A percentile compares a stretch with the other conserved stretches of the same genome.
Evolutionary conservation across 2,113 vertebrate genomes (phyloP).

Genomic region (Sclerurus mexicanus): DNA sequence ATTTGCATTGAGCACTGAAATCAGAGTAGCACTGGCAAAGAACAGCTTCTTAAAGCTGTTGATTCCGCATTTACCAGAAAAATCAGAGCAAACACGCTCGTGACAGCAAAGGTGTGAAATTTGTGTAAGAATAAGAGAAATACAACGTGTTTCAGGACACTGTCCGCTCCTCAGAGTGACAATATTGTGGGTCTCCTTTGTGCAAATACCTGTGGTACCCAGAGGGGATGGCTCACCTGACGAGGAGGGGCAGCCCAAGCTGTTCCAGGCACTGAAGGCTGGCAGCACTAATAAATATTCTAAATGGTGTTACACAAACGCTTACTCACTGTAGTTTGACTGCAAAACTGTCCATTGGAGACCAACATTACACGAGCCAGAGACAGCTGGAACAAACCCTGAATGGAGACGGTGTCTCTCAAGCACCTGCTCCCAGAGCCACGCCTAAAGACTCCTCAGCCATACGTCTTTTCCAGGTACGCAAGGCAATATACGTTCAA

Average conservation of each 20-base stretch:
- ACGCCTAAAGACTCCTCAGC: not conserved
- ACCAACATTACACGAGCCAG: not conserved
- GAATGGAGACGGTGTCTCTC: not conserved
- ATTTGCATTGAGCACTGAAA: not conserved
- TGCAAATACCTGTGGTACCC: not conserved
- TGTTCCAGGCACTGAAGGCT: not conserved
- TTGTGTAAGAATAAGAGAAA: not conserved
- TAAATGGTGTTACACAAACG: not conserved
- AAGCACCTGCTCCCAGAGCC: not conserved
- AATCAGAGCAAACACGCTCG: not conserved
- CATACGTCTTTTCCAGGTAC: not conserved
- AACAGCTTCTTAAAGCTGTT: not conserved
- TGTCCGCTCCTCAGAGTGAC: not conserved
- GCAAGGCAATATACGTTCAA: not conserved
- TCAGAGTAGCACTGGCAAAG: not conserved
- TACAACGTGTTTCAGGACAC: not conserved
- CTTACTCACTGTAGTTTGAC: not conserved
- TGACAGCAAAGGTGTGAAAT: not conserved
- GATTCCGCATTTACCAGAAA: not conserved
- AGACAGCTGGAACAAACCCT: not conserved
- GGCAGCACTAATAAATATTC: not conserved
- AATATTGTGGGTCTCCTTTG: accelerated
- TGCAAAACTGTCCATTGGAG: not conserved
- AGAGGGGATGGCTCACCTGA: not conserved
- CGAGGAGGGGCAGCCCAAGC: accelerated